phyloP scores from a whole-genome alignment of 2,888 invertebrate species.

The Cephus pygmeus region DNA sequence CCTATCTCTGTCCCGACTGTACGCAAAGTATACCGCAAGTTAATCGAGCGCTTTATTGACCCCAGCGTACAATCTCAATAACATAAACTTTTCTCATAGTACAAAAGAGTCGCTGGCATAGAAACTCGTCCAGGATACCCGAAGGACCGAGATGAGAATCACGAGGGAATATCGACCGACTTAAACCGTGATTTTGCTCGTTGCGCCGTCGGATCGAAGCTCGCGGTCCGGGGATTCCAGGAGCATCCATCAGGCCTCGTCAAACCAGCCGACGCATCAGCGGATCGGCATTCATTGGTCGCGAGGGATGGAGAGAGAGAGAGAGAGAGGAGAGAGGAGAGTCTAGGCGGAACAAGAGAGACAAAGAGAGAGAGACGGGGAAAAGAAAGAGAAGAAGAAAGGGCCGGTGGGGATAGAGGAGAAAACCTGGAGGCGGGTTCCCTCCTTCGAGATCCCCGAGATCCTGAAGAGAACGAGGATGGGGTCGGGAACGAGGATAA shows the following conservation, averaged over 20 bases:
- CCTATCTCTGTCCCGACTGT: neutral
- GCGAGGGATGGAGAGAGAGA: conserved; percentile 26
- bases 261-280: conserved; percentile 65
- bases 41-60: neutral
- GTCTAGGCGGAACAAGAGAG: conserved; percentile 6
- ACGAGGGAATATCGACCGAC: conserved; percentile 44
- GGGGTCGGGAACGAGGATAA: neutral
- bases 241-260: conserved; percentile 66
- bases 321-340: conserved; percentile 9
- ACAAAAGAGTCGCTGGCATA: neutral
- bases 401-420: neutral
- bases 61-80: neutral
- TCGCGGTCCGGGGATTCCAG: conserved; percentile 54
- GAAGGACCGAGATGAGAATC: neutral
- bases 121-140: too few relatives aligned
- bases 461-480: neutral
- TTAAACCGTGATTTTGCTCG: conserved; percentile 62
- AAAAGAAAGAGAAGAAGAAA: neutral
- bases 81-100: neutral
- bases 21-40: neutral
- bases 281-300: conserved; percentile 61
- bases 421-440: conserved; percentile 9
- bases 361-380: neutral
- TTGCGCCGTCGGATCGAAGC: conserved; percentile 42
- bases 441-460: conserved; percentile 22